These are phyloP conservation scores for Rhinogobius similis DNA, from an alignment of 2,113 vertebrate genomes.

Conservation along the genomic window DNA sequence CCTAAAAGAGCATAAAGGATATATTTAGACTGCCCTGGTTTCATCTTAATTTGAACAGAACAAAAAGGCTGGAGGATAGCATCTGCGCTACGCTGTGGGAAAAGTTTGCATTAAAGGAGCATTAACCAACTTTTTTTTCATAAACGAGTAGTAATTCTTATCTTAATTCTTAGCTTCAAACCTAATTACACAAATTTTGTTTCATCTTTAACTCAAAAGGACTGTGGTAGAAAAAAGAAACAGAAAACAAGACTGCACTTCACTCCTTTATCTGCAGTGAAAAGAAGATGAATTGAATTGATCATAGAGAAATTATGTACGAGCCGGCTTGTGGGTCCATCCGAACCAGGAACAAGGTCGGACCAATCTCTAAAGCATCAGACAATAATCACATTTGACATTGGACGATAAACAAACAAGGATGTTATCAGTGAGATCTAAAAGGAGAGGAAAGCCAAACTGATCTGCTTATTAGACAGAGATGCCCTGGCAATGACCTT, in stretches of 20 bases:
- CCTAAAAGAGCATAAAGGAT: conserved; percentile 28
- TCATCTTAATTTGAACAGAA: conserved; percentile 25
- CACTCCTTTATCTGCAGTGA: conserved; percentile 21
- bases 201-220: conserved; percentile 30
- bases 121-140: no score
- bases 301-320: conserved; percentile 20
- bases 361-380: conserved; percentile 8
- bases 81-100: conserved; percentile 14
- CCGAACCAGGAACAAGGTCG: conserved; percentile 25
- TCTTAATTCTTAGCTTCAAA: neutral
- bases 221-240: conserved; percentile 12
- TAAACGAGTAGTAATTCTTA: no score
- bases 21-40: conserved; percentile 15
- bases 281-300: conserved; percentile 6
- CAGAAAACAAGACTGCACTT: conserved; percentile 13
- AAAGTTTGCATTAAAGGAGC: neutral
- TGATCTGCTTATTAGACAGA: conserved; percentile 19
- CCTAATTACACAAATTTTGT: conserved; percentile 8
- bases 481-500: neutral
- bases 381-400: conserved; percentile 35
- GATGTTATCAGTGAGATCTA: conserved; percentile 20
- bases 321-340: conserved; percentile 3
- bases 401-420: conserved; percentile 21
- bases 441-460: conserved; percentile 3
- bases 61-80: conserved; percentile 18